phyloP scores from a whole-genome alignment of 1,140 invertebrate genomes.

The Eueides isabella region DNA sequence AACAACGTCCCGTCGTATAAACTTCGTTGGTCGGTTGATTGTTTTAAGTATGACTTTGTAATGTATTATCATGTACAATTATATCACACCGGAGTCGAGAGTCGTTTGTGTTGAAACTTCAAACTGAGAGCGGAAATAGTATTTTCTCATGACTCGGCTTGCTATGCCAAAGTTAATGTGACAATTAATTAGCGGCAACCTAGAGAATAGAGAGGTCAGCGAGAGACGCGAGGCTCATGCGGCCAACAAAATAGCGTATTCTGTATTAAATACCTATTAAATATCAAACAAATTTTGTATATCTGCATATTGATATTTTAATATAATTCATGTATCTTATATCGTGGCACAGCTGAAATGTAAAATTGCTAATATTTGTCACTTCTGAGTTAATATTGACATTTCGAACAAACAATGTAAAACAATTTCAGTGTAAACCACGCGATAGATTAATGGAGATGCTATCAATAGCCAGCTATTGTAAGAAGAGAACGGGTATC shows the following conservation, averaged over 20 bases:
- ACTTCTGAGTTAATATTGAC: too few relatives aligned
- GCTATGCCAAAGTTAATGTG: background rate
- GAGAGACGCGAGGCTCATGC: background rate
- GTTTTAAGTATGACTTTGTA: background rate
- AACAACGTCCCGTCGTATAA: too few relatives aligned
- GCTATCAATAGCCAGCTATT: background rate
- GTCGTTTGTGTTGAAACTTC: background rate
- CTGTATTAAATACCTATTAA: too few relatives aligned
- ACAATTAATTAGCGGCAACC: background rate
- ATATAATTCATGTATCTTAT: too few relatives aligned
- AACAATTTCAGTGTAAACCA: background rate
- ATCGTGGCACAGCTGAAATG: too few relatives aligned
- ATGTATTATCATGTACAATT: background rate
- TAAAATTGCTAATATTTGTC: too few relatives aligned
- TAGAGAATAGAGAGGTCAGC: background rate
- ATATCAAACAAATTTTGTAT: too few relatives aligned
- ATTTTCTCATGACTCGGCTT: slow-evolving; percentile 20
- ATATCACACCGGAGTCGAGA: background rate
- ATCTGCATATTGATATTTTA: too few relatives aligned
- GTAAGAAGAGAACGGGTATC: background rate
- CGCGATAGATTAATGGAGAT: background rate
- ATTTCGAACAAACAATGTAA: too few relatives aligned
- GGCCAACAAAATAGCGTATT: too few relatives aligned
- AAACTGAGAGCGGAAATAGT: slow-evolving; percentile 16
- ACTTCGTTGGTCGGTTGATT: background rate